Evolutionary conservation across 2,797 vertebrate genomes (phyloP).

Genomic region (Danio jaintianensis): DNA sequence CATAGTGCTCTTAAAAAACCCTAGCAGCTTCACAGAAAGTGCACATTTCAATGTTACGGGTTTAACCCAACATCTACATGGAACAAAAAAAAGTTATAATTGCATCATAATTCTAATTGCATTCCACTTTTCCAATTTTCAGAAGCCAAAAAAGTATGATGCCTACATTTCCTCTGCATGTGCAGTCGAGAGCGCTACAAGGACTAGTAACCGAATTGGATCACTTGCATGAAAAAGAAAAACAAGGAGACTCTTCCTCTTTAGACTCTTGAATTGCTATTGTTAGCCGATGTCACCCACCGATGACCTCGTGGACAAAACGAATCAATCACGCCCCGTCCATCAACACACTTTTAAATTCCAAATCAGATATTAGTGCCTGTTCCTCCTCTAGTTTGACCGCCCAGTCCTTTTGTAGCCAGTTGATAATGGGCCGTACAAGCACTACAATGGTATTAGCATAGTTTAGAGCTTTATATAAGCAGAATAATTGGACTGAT

Average conservation of each 20-base stretch:
- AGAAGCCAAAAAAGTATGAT: background rate
- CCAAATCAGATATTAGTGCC: slow-evolving; percentile 25
- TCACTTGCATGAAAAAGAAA: background rate
- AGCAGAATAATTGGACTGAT: slow-evolving; percentile 49
- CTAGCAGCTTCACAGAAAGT: too few species aligned
- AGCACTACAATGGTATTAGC: slow-evolving; percentile 51
- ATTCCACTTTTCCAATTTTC: background rate
- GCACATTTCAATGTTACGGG: too few species aligned
- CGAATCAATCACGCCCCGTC: slow-evolving; percentile 18
- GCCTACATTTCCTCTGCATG: background rate
- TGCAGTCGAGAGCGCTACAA: background rate
- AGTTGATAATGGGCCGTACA: slow-evolving; percentile 37
- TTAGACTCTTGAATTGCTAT: background rate
- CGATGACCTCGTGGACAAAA: background rate
- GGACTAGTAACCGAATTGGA: background rate
- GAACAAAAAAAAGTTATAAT: background rate
- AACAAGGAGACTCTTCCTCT: background rate
- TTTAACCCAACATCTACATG: background rate
- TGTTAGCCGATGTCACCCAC: slow-evolving; percentile 1
- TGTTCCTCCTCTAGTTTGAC: slow-evolving; percentile 31
- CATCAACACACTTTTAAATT: slow-evolving; percentile 33
- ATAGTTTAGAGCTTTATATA: slow-evolving; percentile 53
- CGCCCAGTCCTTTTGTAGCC: slow-evolving; percentile 35
- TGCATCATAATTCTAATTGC: background rate
- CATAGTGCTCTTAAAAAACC: too few species aligned